Base-by-base conservation (phyloP, 2,797 vertebrate genomes). In the Gambusia yucatana region DNA sequence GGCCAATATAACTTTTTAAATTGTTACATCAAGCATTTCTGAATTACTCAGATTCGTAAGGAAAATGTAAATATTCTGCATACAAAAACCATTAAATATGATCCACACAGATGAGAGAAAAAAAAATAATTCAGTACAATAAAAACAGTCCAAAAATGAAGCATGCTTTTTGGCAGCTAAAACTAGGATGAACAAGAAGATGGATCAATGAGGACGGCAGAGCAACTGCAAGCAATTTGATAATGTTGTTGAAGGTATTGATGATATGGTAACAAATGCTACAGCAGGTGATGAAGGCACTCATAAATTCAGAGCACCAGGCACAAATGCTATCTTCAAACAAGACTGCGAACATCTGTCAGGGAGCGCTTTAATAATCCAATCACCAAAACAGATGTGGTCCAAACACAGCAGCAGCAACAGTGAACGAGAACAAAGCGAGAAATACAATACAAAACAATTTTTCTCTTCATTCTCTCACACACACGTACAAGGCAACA, bases 341-440 rank as follows among this genome's bases (percentile, higher is more conserved):
- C 88, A 86, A 83, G 82, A 78, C 82, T 59, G 81, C 81, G 86
- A 93, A 93, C 93, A 94, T 93, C 90, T 92, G 93, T 84, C 83
- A 85, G 87, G 81, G 86, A 90, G 90, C 87, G 88, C 87, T 93
- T 91, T 92, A 91, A 50, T 91, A 93, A 92, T 94, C 92, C 92
- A 91, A 91, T 92, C 92, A 93, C 87, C 88, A 88, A 92, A 86
- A 92, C 92, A 93, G 90, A 93, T 93, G 91, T 92, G 92, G 82
- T 82, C 78, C 47, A 80, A 88, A 90, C 83, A 75, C 86, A 79
- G 85, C 82, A 90, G 73, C 41, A 75, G 39, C 70, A 72, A 82
- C 33, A 59, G 57, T 16, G 13, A 59, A 88, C 71, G 10, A 79
- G 77, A 91, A 82, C 90, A 87, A 86, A 91, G 82, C 82, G 88